These are phyloP conservation scores for Drosophila littoralis DNA, from an alignment of 1,140 invertebrate species.

Conservation along the genomic window DNA sequence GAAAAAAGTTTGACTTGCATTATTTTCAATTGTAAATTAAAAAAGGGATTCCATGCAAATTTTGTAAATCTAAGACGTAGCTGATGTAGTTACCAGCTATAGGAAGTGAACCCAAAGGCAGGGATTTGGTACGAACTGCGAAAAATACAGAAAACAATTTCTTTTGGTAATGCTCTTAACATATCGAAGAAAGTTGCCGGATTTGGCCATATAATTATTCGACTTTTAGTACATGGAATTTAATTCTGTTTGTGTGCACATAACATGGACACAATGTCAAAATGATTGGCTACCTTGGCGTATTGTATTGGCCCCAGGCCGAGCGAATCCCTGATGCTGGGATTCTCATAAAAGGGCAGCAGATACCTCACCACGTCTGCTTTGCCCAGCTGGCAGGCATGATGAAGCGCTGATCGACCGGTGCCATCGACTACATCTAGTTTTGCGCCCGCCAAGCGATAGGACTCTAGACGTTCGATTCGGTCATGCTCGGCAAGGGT, in stretches of 20 bases:
- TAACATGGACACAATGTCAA: conserved; percentile 43
- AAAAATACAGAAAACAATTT: too few relatives aligned
- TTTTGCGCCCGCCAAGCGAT: conserved; percentile 87
- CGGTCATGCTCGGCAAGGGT: conserved; percentile 86
- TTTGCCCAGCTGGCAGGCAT: conserved; percentile 85
- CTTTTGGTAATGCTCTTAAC: background rate
- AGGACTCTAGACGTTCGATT: conserved; percentile 86
- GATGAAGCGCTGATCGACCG: conserved; percentile 87
- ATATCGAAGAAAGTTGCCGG: background rate
- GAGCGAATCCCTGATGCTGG: conserved; percentile 80
- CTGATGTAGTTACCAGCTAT: too few relatives aligned
- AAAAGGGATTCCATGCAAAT: too few relatives aligned
- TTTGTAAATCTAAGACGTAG: too few relatives aligned
- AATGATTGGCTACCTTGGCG: conserved; percentile 75
- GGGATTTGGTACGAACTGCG: too few relatives aligned
- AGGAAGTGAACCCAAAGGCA: too few relatives aligned
- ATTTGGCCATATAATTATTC: conserved; percentile 12
- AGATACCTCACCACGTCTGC: conserved; percentile 83
- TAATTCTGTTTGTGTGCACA: conserved; percentile 9
- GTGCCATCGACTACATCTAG: conserved; percentile 86
- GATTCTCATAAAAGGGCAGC: conserved; percentile 82
- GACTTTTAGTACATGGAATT: background rate
- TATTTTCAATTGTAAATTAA: too few relatives aligned
- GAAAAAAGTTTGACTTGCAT: too few relatives aligned
- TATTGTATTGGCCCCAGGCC: conserved; percentile 85